phyloP scores from a whole-genome alignment of 2,797 vertebrate species.

The Okamejei kenojei region DNA sequence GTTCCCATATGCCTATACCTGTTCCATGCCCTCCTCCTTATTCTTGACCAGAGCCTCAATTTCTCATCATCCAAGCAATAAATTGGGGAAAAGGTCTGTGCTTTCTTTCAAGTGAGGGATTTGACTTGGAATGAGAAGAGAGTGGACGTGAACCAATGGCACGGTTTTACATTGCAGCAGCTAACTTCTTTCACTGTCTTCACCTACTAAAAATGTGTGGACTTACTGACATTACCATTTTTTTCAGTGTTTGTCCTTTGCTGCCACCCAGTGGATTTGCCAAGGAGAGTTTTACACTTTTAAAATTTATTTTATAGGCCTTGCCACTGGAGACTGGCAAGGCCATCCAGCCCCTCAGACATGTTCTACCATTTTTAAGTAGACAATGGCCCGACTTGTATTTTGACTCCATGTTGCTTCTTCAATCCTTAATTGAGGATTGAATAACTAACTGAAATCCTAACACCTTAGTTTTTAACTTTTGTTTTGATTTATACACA shows the following conservation, averaged over 20 bases:
- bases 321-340: neutral
- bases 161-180: neutral
- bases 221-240: neutral
- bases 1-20: no score
- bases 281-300: neutral
- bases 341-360: neutral
- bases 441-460: neutral
- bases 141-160: neutral
- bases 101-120: neutral
- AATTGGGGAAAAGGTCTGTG: neutral
- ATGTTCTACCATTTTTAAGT: neutral
- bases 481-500: neutral
- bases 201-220: neutral
- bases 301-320: neutral
- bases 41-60: no score
- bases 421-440: neutral
- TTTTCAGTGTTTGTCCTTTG: neutral
- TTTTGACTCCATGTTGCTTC: neutral
- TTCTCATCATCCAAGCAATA: neutral
- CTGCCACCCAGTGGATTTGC: neutral
- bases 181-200: neutral
- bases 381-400: neutral
- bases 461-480: neutral
- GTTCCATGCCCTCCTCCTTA: no score
- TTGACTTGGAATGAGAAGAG: neutral